These are phyloP conservation scores for Leptocoma aspasia DNA, from an alignment of 2,113 vertebrate species.

Conservation along the genomic window DNA sequence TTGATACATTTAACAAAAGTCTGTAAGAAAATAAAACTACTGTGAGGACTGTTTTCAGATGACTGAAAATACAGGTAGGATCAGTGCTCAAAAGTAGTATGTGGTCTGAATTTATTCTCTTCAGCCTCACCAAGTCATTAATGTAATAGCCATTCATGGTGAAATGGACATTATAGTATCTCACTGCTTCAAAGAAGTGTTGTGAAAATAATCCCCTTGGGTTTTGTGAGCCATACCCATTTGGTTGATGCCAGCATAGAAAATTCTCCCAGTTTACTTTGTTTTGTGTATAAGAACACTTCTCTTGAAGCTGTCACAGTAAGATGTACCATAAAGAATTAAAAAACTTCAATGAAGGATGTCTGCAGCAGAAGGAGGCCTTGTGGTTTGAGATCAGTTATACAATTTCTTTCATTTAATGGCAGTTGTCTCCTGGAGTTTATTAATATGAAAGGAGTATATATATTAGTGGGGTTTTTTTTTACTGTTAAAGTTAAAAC, in stretches of 20 bases:
- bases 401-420: neutral
- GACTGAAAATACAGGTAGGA: neutral
- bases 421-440: neutral
- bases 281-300: neutral
- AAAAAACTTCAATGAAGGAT: neutral
- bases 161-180: neutral
- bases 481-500: neutral
- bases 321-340: neutral
- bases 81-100: neutral
- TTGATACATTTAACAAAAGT: neutral
- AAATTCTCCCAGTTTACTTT: neutral
- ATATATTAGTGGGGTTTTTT: fast-evolving
- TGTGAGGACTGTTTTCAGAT: neutral
- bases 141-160: neutral
- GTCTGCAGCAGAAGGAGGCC: neutral
- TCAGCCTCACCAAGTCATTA: neutral
- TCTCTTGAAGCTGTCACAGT: neutral
- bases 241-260: neutral
- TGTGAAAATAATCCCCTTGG: neutral
- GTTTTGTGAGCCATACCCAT: neutral
- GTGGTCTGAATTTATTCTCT: neutral
- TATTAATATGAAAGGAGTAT: neutral
- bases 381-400: neutral
- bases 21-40: neutral
- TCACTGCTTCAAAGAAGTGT: neutral